phyloP scores from a whole-genome alignment of 2,888 invertebrate genomes.

The Nomada ruficornis region DNA sequence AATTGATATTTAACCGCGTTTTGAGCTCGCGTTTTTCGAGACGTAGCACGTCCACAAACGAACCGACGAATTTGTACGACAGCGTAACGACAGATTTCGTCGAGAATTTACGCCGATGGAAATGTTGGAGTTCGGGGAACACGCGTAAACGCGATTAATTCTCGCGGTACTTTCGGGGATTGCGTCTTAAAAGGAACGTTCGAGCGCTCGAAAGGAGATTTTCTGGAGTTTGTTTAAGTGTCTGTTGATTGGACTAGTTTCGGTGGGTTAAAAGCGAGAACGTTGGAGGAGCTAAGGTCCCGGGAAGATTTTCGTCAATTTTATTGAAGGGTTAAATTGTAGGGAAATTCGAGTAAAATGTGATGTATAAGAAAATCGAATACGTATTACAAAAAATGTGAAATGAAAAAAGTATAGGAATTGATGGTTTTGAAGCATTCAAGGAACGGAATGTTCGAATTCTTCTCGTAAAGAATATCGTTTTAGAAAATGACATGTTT shows the following conservation, averaged over 20 bases:
- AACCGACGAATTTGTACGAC: constrained; percentile 32
- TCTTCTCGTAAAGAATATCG: neutral
- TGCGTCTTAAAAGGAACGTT: neutral
- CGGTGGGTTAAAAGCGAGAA: too few relatives aligned
- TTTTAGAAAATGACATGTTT: neutral
- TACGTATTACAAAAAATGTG: too few relatives aligned
- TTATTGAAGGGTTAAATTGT: too few relatives aligned
- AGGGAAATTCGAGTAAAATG: too few relatives aligned
- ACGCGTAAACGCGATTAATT: constrained; percentile 28
- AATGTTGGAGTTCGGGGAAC: constrained; percentile 2
- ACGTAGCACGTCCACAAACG: constrained; percentile 38
- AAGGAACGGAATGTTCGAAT: too few relatives aligned
- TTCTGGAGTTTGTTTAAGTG: neutral
- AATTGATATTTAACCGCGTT: constrained; percentile 56
- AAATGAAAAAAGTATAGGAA: too few relatives aligned
- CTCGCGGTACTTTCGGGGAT: neutral
- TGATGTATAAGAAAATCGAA: too few relatives aligned
- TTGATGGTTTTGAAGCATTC: too few relatives aligned
- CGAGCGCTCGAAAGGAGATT: too few relatives aligned
- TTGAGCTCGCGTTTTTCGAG: constrained; percentile 15
- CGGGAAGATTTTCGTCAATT: too few relatives aligned
- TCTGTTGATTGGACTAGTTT: neutral
- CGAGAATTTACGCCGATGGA: neutral
- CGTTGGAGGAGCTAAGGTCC: too few relatives aligned
- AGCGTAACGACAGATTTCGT: constrained; percentile 18